A percentile compares a stretch with the other conserved stretches of the same genome.
Conservation (phyloP, 2,797 vertebrate genomes). For the Podargus strigoides region DNA sequence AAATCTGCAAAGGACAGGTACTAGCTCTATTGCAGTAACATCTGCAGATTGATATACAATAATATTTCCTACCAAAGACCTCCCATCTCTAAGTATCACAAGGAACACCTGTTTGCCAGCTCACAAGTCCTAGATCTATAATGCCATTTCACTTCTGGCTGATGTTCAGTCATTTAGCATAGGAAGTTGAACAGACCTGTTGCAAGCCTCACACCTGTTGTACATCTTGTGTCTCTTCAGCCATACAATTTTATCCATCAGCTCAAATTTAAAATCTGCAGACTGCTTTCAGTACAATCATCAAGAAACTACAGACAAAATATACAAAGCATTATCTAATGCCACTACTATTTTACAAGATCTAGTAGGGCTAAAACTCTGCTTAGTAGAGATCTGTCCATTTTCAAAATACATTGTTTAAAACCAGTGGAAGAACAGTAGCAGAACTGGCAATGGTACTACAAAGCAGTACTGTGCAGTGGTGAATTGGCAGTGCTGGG, state of each 20-base stretch:
- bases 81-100: neutral
- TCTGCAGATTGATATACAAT: neutral
- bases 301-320: neutral
- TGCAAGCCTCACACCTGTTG: neutral
- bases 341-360: neutral
- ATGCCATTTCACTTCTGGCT: neutral
- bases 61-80: neutral
- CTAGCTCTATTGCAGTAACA: neutral
- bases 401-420: neutral
- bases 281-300: neutral
- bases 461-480: neutral
- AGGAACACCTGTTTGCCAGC: neutral
- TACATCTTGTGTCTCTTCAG: neutral
- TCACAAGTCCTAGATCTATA: neutral
- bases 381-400: neutral
- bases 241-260: neutral
- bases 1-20: neutral
- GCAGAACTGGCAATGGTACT: neutral
- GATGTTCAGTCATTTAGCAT: neutral
- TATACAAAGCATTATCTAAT: neutral
- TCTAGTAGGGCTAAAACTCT: neutral
- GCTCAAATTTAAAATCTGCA: neutral
- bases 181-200: neutral
- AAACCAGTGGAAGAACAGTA: neutral
- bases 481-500: too few species aligned